These are phyloP conservation scores for Chiroxiphia lanceolata DNA, from an alignment of 2,797 vertebrate species.

Conservation along the genomic window DNA sequence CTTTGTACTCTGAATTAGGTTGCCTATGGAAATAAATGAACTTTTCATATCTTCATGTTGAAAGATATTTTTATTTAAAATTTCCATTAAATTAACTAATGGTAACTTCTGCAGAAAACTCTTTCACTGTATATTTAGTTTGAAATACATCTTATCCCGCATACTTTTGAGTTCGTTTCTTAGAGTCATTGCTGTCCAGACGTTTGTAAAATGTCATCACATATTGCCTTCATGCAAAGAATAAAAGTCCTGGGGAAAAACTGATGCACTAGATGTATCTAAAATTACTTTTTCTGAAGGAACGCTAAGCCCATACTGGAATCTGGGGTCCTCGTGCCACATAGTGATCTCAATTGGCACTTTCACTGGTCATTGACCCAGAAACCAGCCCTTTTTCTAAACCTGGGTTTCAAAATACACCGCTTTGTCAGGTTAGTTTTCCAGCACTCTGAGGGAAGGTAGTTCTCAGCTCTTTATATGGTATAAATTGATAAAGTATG, in stretches of 20 bases:
- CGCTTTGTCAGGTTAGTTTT: background rate
- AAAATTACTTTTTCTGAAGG: background rate
- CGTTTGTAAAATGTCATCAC: background rate
- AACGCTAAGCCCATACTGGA: too few relatives aligned
- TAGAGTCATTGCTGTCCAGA: background rate
- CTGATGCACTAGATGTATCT: background rate
- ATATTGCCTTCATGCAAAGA: background rate
- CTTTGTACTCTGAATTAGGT: constrained; percentile 81
- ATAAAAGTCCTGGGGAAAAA: background rate
- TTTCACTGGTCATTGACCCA: background rate
- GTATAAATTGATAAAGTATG: background rate
- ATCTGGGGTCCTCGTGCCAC: background rate
- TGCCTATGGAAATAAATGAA: constrained; percentile 82
- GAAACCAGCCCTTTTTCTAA: background rate
- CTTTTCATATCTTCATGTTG: constrained; percentile 64
- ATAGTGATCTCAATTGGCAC: background rate
- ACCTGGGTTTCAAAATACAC: background rate
- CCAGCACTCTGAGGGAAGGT: background rate
- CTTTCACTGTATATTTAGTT: background rate
- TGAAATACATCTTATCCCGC: background rate
- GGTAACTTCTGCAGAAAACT: background rate
- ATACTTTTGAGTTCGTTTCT: background rate
- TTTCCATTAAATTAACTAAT: background rate
- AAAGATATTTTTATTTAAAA: constrained; percentile 27
- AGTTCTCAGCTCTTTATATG: background rate